Percentiles rank a stretch among this genome's conserved stretches.
These are phyloP conservation scores for Oncorhynchus masou DNA, from an alignment of 2,113 vertebrate species.

Conservation along the genomic window DNA sequence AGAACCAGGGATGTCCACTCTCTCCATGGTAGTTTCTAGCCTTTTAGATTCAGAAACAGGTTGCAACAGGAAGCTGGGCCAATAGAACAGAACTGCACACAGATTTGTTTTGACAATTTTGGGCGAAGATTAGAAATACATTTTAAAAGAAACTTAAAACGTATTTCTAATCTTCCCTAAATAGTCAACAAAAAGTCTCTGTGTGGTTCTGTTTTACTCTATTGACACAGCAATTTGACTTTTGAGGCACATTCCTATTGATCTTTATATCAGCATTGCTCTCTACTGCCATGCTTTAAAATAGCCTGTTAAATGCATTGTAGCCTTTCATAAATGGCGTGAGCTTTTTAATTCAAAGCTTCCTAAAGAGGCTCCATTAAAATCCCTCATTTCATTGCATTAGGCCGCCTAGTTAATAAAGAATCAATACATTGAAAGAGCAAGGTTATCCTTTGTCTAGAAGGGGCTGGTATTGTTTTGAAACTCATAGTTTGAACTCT, in stretches of 20 bases:
- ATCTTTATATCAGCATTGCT: conserved; percentile 63
- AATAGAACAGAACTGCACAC: too few species aligned
- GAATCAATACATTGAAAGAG: conserved; percentile 99
- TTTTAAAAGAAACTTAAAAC: not conserved
- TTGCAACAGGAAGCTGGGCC: not conserved
- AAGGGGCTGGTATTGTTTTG: conserved; percentile 92
- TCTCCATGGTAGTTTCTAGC: too few species aligned
- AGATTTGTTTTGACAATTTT: too few species aligned
- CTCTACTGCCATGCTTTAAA: conserved; percentile 67
- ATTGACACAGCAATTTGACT: conserved; percentile 55
- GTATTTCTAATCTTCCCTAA: conserved; percentile 51
- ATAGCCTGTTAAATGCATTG: conserved; percentile 74
- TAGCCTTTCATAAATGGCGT: conserved; percentile 79
- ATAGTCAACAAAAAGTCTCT: conserved; percentile 44
- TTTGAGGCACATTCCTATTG: conserved; percentile 61
- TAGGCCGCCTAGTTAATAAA: conserved; percentile 99
- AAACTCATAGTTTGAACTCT: conserved; percentile 96
- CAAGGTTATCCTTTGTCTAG: conserved; percentile 99
- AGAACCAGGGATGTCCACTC: not conserved
- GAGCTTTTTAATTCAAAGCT: conserved; percentile 95
- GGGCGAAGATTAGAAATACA: not conserved
- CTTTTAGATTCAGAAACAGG: not conserved
- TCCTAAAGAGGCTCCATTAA: conserved; percentile 94
- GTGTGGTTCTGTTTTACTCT: conserved; percentile 46
- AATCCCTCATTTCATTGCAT: conserved; percentile 99